Percentiles rank a stretch among this genome's conserved stretches.
phyloP scores from a whole-genome alignment of 2,888 invertebrate genomes.

The Lumbricus terrestris region DNA sequence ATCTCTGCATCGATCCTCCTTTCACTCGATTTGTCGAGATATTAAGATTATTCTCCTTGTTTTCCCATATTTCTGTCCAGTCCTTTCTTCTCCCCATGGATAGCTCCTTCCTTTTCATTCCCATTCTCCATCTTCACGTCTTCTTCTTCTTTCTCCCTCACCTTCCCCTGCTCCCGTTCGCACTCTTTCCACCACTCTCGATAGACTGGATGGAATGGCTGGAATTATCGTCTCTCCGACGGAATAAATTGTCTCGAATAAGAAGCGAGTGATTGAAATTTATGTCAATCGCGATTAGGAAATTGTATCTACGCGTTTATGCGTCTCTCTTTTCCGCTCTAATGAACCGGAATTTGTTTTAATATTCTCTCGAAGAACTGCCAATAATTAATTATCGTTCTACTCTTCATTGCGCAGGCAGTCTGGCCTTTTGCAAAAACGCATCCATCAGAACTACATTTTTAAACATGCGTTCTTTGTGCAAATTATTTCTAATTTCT shows the following conservation, averaged over 20 bases:
- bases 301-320: not conserved
- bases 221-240: not conserved
- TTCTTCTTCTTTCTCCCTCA: not conserved
- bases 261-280: not conserved
- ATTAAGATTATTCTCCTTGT: not conserved
- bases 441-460: not conserved
- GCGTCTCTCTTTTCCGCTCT: not conserved
- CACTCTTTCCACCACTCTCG: not conserved
- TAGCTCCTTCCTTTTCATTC: not conserved
- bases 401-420: not conserved
- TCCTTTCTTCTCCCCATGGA: not conserved
- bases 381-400: not conserved
- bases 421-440: not conserved
- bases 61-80: not conserved
- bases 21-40: no score
- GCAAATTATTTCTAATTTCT: not conserved
- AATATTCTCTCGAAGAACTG: not conserved
- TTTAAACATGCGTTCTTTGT: not conserved
- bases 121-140: not conserved
- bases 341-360: not conserved
- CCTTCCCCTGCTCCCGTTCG: not conserved
- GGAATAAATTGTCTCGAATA: not conserved
- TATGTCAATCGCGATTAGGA: not conserved
- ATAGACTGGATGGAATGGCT: not conserved
- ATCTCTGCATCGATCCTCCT: not conserved